Percentiles rank a stretch among this genome's conserved stretches.
phyloP scores from a whole-genome alignment of 2,888 invertebrate genomes.

The Leptinotarsa juncta region DNA sequence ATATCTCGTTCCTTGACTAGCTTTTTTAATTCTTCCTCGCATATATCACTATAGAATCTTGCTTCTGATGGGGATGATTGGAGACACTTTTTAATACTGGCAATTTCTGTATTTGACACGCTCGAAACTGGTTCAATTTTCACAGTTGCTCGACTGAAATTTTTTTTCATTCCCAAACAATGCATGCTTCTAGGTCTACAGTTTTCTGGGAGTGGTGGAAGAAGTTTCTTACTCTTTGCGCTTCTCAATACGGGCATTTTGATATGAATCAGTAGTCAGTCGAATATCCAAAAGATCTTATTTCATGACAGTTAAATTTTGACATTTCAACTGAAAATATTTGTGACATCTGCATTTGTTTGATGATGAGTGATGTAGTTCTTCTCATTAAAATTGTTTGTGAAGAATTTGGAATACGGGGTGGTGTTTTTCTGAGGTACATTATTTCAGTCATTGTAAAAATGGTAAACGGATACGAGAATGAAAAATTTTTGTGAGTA shows the following conservation, averaged over 20 bases:
- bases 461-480: too few species aligned
- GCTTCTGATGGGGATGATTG: conserved; percentile 35
- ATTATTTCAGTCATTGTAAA: too few species aligned
- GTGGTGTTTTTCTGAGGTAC: too few species aligned
- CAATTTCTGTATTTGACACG: conserved; percentile 30
- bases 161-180: conserved; percentile 14
- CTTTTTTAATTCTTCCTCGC: conserved; percentile 37
- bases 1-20: conserved; percentile 33
- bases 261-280: background rate
- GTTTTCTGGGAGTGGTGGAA: conserved; percentile 22
- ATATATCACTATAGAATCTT: conserved; percentile 35
- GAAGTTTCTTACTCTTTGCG: conserved; percentile 33
- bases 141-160: conserved; percentile 25
- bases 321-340: conserved; percentile 6
- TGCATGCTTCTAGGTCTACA: conserved; percentile 26
- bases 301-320: conserved; percentile 19
- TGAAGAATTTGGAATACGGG: too few species aligned
- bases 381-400: too few species aligned
- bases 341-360: conserved; percentile 8
- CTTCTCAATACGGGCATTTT: conserved; percentile 38
- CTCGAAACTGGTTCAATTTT: conserved; percentile 32
- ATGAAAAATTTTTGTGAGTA: too few species aligned
- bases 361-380: background rate
- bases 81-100: conserved; percentile 29
- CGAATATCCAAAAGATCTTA: background rate